A percentile compares a stretch with the other conserved stretches of the same genome.
These are phyloP conservation scores for Gambusia holbrooki DNA, from an alignment of 2,113 vertebrate genomes.

Conservation along the genomic window DNA sequence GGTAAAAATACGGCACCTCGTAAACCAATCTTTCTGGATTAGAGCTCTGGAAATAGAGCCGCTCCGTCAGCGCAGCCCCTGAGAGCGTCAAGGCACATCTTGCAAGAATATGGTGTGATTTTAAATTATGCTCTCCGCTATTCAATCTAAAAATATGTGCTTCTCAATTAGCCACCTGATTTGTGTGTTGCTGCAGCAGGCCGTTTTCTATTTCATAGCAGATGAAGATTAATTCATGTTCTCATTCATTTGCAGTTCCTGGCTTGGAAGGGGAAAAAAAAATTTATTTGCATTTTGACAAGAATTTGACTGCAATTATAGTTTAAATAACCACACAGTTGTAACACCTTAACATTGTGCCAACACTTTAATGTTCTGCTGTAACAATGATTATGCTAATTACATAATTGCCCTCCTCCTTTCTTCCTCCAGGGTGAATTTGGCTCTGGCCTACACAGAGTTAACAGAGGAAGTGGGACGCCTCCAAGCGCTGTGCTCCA, in stretches of 20 bases:
- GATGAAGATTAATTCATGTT: not conserved
- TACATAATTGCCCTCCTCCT: conserved; percentile 22
- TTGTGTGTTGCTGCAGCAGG: not conserved
- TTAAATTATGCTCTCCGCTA: conserved; percentile 45
- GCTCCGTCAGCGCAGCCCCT: conserved; percentile 36
- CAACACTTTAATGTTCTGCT: not conserved
- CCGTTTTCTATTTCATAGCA: conserved; percentile 8
- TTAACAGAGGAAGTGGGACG: conserved; percentile 93
- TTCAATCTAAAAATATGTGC: conserved; percentile 52
- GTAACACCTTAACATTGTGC: not conserved
- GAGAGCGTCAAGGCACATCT: conserved; percentile 53
- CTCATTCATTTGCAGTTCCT: not conserved
- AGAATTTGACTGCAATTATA: conserved; percentile 13
- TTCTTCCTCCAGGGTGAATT: conserved; percentile 85
- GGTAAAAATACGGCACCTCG: conserved; percentile 24
- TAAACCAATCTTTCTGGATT: conserved; percentile 17
- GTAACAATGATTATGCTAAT: conserved; percentile 37
- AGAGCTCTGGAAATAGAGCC: conserved; percentile 46
- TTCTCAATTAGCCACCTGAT: conserved; percentile 23
- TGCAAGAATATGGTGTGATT: conserved; percentile 47
- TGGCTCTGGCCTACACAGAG: conserved; percentile 97
- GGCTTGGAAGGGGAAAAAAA: no score
- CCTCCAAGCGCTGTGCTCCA: conserved; percentile 86
- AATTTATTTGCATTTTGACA: not conserved
- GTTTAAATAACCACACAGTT: not conserved